A percentile compares a stretch with the other conserved stretches of the same genome.
Evolutionary conservation across 2,113 vertebrate genomes (phyloP).

Genomic region (Neofelis nebulosa): DNA sequence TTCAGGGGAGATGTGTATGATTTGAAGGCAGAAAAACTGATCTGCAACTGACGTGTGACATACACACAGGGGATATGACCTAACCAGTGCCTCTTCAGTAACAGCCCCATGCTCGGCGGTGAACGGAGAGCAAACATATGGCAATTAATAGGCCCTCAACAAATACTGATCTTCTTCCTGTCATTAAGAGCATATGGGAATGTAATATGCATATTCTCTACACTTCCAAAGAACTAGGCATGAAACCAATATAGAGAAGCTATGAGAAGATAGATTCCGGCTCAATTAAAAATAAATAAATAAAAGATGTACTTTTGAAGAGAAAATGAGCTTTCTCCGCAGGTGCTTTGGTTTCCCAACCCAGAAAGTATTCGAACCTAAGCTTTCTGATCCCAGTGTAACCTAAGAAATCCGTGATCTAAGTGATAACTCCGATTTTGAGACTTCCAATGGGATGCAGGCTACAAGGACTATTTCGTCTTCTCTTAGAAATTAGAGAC

Average conservation of each 20-base stretch:
- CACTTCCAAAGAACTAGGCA: background rate
- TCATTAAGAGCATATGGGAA: background rate
- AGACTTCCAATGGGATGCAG: background rate
- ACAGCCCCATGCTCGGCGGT: accelerated
- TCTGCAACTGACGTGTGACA: background rate
- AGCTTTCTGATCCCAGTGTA: background rate
- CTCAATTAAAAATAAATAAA: background rate
- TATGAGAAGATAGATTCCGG: background rate
- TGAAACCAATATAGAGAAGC: background rate
- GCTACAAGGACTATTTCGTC: background rate
- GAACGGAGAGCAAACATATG: background rate
- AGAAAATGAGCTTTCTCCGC: background rate
- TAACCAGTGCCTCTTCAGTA: background rate
- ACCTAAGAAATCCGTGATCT: background rate
- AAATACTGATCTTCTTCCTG: background rate
- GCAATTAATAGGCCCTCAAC: background rate
- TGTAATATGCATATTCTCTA: background rate
- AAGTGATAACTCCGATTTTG: background rate
- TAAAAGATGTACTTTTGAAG: background rate
- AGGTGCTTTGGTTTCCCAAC: background rate
- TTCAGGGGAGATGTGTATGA: background rate
- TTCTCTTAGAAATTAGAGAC: background rate
- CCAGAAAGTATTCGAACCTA: background rate
- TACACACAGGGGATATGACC: no score
- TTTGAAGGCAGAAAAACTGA: background rate